Conservation (phyloP, 2,797 vertebrate species). For the Todus mexicanus region DNA sequence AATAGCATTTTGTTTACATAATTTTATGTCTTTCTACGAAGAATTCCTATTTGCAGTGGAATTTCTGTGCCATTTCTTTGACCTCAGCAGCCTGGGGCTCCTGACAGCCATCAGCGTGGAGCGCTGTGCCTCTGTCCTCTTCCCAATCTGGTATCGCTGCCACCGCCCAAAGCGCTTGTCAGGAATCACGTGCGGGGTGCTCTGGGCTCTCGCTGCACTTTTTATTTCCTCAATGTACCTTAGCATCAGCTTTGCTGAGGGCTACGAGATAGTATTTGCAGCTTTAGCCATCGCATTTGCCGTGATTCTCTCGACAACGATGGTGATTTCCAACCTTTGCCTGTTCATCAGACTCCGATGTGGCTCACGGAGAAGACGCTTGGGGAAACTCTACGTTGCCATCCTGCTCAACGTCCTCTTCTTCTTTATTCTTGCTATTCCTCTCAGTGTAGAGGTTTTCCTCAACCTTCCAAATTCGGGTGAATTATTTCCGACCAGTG, state of each 20-base stretch:
- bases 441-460: not conserved
- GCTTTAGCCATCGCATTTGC: rapidly evolving
- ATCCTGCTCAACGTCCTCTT: conserved; percentile 28
- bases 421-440: conserved; percentile 17
- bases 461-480: not conserved
- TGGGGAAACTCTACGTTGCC: conserved; percentile 31
- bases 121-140: conserved; percentile 51
- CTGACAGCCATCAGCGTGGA: conserved; percentile 62
- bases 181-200: not conserved
- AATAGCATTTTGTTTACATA: not conserved
- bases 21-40: rapidly evolving
- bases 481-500: rapidly evolving
- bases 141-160: conserved; percentile 64
- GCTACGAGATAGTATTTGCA: rapidly evolving
- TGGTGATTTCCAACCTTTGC: conserved; percentile 29
- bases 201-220: conserved; percentile 8
- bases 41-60: rapidly evolving
- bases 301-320: rapidly evolving
- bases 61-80: not conserved
- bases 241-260: not conserved
- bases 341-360: conserved; percentile 48
- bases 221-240: not conserved
- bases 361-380: not conserved
- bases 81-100: conserved; percentile 53
- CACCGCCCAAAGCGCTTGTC: conserved; percentile 53